Evolutionary conservation across 2,113 vertebrate species (phyloP).

Genomic region (Cynoglossus semilaevis): DNA sequence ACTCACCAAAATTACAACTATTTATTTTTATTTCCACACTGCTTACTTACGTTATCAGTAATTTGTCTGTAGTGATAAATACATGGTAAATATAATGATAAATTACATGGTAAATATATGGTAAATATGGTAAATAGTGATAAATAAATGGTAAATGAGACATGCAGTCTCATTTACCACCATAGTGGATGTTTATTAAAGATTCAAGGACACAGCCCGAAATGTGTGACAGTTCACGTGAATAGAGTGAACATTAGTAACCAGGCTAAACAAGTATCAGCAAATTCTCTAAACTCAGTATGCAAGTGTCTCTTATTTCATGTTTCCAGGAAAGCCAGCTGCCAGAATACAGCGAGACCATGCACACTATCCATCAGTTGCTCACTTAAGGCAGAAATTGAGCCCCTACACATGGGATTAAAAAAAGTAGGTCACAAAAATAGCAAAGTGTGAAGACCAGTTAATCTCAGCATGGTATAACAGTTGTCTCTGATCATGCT

Average conservation of each 20-base stretch:
- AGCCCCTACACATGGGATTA: not conserved
- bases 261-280: conserved; percentile 4
- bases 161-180: too few relatives aligned
- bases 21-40: too few relatives aligned
- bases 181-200: too few relatives aligned
- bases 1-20: too few relatives aligned
- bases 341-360: not conserved
- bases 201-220: not conserved
- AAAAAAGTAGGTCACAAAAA: conserved; percentile 11
- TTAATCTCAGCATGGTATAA: conserved; percentile 4
- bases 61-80: too few relatives aligned
- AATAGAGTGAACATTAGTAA: not conserved
- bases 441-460: not conserved
- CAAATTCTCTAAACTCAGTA: conserved; percentile 13
- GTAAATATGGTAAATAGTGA: too few relatives aligned
- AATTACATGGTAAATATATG: too few relatives aligned
- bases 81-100: too few relatives aligned
- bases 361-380: not conserved
- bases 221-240: not conserved
- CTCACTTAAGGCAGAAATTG: not conserved
- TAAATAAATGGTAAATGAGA: too few relatives aligned
- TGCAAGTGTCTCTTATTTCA: conserved; percentile 17
- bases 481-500: not conserved
- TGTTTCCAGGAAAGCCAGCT: conserved; percentile 4
- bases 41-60: too few relatives aligned